phyloP scores from a whole-genome alignment of 2,113 vertebrate species.

The Pygoscelis adeliae region DNA sequence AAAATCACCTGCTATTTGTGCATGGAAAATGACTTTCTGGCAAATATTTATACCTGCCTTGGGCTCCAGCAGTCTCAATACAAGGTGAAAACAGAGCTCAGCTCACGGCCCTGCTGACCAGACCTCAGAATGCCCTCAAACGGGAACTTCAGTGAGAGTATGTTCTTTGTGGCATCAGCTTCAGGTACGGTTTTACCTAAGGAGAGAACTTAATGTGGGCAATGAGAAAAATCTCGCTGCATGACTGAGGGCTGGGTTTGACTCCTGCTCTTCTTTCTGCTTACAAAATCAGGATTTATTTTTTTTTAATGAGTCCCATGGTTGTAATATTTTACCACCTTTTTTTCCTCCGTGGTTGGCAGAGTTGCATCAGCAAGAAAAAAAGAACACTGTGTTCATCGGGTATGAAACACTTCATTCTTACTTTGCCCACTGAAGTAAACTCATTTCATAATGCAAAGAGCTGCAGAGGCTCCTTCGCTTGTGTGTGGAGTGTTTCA shows the following conservation, averaged over 20 bases:
- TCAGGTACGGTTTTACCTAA: neutral
- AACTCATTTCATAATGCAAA: neutral
- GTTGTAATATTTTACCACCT: neutral
- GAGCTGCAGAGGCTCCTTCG: neutral
- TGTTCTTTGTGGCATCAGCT: neutral
- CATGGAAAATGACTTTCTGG: neutral
- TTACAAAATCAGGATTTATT: neutral
- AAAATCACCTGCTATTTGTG: neutral
- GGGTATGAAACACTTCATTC: constrained; percentile 14
- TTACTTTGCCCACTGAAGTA: neutral
- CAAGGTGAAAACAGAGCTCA: neutral
- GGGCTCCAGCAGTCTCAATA: neutral
- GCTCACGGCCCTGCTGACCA: neutral
- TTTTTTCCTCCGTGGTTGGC: neutral
- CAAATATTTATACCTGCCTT: neutral
- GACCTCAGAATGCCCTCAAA: neutral
- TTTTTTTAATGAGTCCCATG: neutral
- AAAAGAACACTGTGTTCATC: neutral
- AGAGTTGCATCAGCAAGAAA: neutral
- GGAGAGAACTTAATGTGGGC: neutral
- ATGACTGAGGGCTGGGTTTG: neutral
- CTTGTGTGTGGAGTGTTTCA: neutral
- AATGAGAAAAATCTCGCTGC: neutral
- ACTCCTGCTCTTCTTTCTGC: neutral
- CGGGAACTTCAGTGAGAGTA: neutral